Evolutionary conservation across 2,797 vertebrate genomes (phyloP).

Genomic region (Gallirallus australis): DNA sequence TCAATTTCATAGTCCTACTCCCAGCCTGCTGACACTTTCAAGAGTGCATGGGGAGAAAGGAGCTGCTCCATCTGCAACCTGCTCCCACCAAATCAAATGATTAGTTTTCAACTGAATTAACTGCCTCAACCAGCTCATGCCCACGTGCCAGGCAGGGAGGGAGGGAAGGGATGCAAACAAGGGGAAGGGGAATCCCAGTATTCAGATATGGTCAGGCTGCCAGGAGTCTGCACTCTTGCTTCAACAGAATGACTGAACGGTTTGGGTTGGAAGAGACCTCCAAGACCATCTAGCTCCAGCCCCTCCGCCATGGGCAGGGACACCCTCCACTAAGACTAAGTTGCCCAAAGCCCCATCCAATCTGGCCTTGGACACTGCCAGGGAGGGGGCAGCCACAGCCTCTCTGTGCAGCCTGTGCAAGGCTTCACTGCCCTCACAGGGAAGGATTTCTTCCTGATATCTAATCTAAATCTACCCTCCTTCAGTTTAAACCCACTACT

Average conservation of each 20-base stretch:
- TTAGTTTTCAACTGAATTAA: neutral
- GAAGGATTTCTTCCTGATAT: too few species aligned
- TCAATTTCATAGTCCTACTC: neutral
- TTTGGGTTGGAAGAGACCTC: too few species aligned
- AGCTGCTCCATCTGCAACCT: neutral
- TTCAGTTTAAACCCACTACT: too few species aligned
- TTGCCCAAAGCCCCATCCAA: too few species aligned
- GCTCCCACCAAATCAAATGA: neutral
- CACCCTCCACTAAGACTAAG: too few species aligned
- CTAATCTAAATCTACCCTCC: too few species aligned
- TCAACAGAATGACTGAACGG: neutral
- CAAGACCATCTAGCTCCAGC: too few species aligned
- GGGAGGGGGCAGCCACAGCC: too few species aligned
- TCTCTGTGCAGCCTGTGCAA: too few species aligned
- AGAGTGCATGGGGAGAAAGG: rapidly evolving
- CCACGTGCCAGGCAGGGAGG: neutral
- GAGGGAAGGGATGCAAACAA: neutral
- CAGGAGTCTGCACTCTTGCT: neutral
- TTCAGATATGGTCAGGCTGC: neutral
- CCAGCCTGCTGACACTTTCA: neutral
- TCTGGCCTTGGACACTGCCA: too few species aligned
- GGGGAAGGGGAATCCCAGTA: neutral
- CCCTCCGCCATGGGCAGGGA: too few species aligned
- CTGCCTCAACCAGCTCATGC: neutral
- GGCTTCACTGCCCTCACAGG: too few species aligned